Conservation (phyloP, 2,797 vertebrate genomes). For the Syndactyla subalaris region DNA sequence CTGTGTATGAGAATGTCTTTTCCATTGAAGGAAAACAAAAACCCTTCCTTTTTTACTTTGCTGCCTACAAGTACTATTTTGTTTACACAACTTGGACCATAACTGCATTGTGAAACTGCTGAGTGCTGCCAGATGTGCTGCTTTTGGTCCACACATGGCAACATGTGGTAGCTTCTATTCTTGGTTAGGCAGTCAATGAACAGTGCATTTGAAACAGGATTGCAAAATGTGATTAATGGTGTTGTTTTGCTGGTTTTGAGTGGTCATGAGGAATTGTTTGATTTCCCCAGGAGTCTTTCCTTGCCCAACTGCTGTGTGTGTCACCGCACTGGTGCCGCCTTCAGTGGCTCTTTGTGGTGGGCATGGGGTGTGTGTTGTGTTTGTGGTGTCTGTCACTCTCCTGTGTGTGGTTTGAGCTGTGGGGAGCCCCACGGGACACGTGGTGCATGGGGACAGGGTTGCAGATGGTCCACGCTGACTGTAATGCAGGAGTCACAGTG, state of each 20-base stretch:
- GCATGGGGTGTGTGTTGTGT: neutral
- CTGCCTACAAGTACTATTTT: neutral
- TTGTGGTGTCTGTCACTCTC: neutral
- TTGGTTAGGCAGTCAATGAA: neutral
- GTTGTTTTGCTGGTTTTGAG: neutral
- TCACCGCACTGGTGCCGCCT: neutral
- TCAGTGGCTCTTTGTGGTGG: neutral
- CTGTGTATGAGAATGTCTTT: neutral
- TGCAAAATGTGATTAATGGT: neutral
- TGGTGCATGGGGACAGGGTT: accelerated
- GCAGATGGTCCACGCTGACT: neutral
- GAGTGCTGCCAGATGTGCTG: constrained; percentile 7
- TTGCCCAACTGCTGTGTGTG: neutral
- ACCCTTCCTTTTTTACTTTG: neutral
- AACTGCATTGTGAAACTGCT: neutral
- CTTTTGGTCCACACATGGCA: neutral
- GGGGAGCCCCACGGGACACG: neutral
- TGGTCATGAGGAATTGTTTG: neutral
- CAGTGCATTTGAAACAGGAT: neutral
- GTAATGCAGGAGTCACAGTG: accelerated
- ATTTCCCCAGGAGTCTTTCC: neutral
- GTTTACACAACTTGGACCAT: neutral
- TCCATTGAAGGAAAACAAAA: neutral
- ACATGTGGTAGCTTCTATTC: neutral
- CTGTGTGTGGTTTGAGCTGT: neutral